Evolutionary conservation across 1,140 invertebrate species (phyloP), one percentile per base, ranked within the genome.

Genomic region (Lepidurus couesii): DNA sequence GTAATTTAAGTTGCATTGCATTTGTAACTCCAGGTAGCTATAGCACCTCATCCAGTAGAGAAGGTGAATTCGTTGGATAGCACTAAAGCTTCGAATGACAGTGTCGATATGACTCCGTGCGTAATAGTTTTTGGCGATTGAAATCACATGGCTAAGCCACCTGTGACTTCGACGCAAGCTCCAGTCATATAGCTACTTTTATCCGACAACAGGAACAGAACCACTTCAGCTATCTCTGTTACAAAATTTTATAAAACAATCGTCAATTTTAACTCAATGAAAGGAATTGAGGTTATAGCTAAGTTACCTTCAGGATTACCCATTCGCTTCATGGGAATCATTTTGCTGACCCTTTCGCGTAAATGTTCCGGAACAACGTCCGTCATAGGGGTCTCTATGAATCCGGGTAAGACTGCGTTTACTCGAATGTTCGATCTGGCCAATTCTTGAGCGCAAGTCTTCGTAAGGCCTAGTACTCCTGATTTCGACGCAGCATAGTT

Each of bases 401-500:
- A 92, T 8, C 95, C 95, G 26, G 95, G 95, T 75, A 96, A 84
- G 44, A 97, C 87, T 73, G 89, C 88, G 85, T 97, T 97, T 74
- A 94, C 92, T 75, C 93, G 89, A 81, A 89, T 89, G 80, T 87
- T 87, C 79, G 83, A 82, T 73, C 85, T 86, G 75, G 91, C 93
- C 81, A 97, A 88, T 86, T 97, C 95, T 84, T 92, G 92, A 4
- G 94, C 91, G 10, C 92, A 92, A 42, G 91, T 89, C 85, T 93
- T 93, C 0, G 94, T 95, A 81, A 98, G 88, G 9, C 90, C 91
- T 83, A 92, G 89, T 6, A 98, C 94, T 10, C 92, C 95, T 77
- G 95, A 93, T 87, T 97, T 98, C 79, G 94, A 94, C 10, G 93
- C 93, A 26, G 90, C 87, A 86, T 98, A 98, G 86, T 96, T 96